Evolutionary conservation across 2,113 vertebrate species (phyloP), one percentile per base, ranked within the genome.

Genomic region (Brienomyrus brachyistius): DNA sequence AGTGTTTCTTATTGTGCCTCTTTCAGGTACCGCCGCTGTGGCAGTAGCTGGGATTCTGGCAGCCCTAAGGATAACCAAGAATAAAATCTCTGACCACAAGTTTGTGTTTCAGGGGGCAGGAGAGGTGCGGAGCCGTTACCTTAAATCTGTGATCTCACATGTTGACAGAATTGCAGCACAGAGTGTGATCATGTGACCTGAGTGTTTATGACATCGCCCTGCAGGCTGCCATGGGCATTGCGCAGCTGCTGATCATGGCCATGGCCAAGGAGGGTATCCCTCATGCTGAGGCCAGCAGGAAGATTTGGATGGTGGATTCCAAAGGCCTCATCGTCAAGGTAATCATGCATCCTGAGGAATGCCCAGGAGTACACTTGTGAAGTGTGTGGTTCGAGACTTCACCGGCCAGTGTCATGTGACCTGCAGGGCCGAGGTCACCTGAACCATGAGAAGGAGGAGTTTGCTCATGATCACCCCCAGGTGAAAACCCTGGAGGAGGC

Each of bases 101-200:
- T 98, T 99, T 93, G 98, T 99, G 92, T 99, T 99, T 94, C 98
- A 98, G 93, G 98, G 98, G 86, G 98, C 98, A 11, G 98, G 98
- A 88, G 98, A 99, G 97, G 98, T 99, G 95, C 91, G 93, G 0
- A 9, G 21, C 51, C 21, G 6, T 7, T 31, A 47, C 21, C 40
- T 50, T 5, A 11, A 27, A 66, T 23, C 40, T 77, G 17, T 43
- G 66, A 27, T 86, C 31, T 21, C 9, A 3, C 43, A 47, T 48
- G 45, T 40, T 48, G 82, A 84, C 70, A 77, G 17, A 77, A 77
- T 40, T 74, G 66, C 66, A 35, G 15, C 31, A 19, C 48, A 11
- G 48, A n/a, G n/a, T 85, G 80, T 59, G 51, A 19, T 59, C 8
- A 48, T 85, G 48, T 89, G 77, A 83, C 74, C 88, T 89, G 31